Conservation (phyloP, 2,113 vertebrate species). For the Mixornis gularis region DNA sequence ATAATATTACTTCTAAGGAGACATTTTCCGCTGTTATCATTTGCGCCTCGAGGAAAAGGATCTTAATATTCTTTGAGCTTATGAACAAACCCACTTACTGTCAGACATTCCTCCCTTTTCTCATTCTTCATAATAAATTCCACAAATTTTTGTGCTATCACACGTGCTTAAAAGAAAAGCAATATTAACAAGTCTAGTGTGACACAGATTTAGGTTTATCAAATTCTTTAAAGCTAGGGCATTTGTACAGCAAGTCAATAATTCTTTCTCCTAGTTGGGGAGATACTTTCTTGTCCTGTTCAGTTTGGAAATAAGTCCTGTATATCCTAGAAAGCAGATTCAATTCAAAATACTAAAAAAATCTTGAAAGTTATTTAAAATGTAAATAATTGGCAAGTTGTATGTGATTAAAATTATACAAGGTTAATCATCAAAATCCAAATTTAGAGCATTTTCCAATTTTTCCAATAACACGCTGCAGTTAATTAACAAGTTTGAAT, state of each 20-base stretch:
- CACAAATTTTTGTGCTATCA: neutral
- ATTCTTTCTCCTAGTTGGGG: neutral
- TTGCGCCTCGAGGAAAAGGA: neutral
- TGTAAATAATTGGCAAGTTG: neutral
- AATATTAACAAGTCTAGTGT: neutral
- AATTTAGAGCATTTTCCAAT: neutral
- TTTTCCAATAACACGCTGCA: neutral
- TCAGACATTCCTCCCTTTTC: neutral
- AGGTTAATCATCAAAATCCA: neutral
- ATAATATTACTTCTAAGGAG: slow-evolving; percentile 1
- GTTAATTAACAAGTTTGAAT: neutral
- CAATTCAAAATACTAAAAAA: neutral
- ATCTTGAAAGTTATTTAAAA: neutral
- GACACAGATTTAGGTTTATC: neutral
- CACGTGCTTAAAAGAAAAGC: neutral
- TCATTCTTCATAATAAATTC: neutral
- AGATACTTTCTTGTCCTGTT: neutral
- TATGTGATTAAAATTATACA: neutral
- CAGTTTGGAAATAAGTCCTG: neutral
- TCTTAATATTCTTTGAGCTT: neutral
- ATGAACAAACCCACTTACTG: neutral
- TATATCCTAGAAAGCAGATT: neutral
- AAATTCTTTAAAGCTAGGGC: neutral
- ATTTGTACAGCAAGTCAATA: neutral
- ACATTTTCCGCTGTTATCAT: neutral